phyloP scores from a whole-genome alignment of 2,888 invertebrate genomes.

The Hirudinaria manillensis region DNA sequence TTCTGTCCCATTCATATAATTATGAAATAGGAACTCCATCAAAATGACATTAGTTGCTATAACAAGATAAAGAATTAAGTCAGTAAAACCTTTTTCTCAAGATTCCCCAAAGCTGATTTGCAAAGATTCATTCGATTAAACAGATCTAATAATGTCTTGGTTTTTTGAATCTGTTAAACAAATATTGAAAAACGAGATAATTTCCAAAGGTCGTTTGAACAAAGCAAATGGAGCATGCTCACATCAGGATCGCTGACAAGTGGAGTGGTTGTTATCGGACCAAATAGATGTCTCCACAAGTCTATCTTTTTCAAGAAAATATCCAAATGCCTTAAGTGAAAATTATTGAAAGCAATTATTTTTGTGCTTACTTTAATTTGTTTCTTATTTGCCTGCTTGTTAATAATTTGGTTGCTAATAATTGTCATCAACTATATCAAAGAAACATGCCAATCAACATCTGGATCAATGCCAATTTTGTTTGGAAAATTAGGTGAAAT shows the following conservation, averaged over 20 bases:
- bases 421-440: too few species aligned
- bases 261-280: constrained; percentile 34
- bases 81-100: constrained; percentile 37
- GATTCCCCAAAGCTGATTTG: constrained; percentile 33
- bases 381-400: too few species aligned
- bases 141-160: constrained; percentile 20
- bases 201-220: not conserved
- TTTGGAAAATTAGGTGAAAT: not conserved
- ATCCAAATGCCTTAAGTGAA: constrained; percentile 34
- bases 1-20: too few species aligned
- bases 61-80: not conserved
- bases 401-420: too few species aligned
- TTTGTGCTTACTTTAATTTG: too few species aligned
- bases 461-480: too few species aligned
- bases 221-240: not conserved
- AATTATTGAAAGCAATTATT: not conserved
- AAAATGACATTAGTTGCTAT: too few species aligned
- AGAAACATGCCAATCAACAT: too few species aligned
- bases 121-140: constrained; percentile 34
- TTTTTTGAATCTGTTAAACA: not conserved
- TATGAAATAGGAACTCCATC: too few species aligned
- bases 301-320: constrained; percentile 37
- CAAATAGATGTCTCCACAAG: constrained; percentile 37
- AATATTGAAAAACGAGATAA: not conserved
- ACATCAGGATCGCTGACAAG: constrained; percentile 17